Percentiles rank a stretch among this genome's conserved stretches.
Evolutionary conservation across 2,797 vertebrate genomes (phyloP).

Genomic region (Hoplostethus mediterraneus): DNA sequence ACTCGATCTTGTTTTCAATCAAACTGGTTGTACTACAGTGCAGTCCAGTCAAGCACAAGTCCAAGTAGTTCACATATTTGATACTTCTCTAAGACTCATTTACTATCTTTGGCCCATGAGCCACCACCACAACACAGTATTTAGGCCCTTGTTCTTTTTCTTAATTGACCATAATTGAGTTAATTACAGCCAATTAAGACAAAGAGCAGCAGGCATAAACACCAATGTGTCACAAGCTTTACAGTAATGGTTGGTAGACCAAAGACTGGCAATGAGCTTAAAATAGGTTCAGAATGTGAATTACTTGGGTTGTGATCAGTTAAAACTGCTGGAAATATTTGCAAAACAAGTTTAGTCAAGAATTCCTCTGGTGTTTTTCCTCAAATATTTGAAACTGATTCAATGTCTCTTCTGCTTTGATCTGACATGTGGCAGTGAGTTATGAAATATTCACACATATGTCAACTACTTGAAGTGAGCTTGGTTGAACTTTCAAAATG

Average conservation of each 20-base stretch:
- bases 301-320: background rate
- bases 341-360: background rate
- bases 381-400: background rate
- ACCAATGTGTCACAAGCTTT: conserved; percentile 1
- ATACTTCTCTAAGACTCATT: conserved; percentile 4
- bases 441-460: background rate
- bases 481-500: too few relatives aligned
- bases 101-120: background rate
- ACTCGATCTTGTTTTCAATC: background rate
- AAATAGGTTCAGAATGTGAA: conserved; percentile 10
- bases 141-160: conserved; percentile 19
- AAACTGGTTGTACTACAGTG: background rate
- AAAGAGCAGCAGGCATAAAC: background rate
- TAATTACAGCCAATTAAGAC: conserved; percentile 39
- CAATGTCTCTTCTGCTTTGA: background rate
- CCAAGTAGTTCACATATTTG: conserved; percentile 10
- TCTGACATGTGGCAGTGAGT: background rate
- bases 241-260: background rate
- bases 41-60: background rate
- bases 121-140: conserved; percentile 6
- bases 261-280: background rate
- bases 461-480: too few relatives aligned
- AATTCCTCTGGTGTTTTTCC: background rate
- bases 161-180: conserved; percentile 29
- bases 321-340: background rate